A percentile compares a stretch with the other conserved stretches of the same genome.
Evolutionary conservation across 2,888 invertebrate species (phyloP).

Genomic region (Rhogogaster chlorosoma): DNA sequence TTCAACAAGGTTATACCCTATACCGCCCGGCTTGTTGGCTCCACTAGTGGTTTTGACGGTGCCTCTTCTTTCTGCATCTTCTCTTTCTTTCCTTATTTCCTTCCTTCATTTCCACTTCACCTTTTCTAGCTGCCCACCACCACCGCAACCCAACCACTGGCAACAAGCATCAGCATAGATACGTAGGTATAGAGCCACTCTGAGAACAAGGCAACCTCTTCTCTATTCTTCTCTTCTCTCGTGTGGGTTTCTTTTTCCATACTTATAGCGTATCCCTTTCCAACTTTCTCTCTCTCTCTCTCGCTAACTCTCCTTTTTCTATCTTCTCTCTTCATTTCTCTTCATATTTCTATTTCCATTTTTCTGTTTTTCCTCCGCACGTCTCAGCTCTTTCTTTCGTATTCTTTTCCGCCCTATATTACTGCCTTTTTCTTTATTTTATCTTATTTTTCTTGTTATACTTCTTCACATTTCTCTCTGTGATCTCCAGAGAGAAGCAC

Average conservation of each 20-base stretch:
- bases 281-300: not conserved
- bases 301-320: not conserved
- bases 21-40: conserved; percentile 32
- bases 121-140: not conserved
- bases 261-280: not conserved
- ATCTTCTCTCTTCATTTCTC: not conserved
- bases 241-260: not conserved
- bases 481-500: conserved; percentile 36
- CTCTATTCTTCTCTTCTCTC: not conserved
- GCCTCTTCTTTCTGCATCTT: not conserved
- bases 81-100: not conserved
- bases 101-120: conserved; percentile 14
- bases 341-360: not conserved
- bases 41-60: conserved; percentile 33
- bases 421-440: not conserved
- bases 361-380: not conserved
- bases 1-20: conserved; percentile 29
- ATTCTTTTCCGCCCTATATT: not conserved
- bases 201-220: not conserved
- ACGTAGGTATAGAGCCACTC: not conserved
- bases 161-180: not conserved
- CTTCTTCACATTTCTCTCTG: conserved; percentile 34
- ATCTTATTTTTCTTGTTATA: conserved; percentile 22
- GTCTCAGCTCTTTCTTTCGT: not conserved
- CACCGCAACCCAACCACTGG: not conserved